Conservation (phyloP, 2,113 vertebrate species). For the Columba janthina region DNA sequence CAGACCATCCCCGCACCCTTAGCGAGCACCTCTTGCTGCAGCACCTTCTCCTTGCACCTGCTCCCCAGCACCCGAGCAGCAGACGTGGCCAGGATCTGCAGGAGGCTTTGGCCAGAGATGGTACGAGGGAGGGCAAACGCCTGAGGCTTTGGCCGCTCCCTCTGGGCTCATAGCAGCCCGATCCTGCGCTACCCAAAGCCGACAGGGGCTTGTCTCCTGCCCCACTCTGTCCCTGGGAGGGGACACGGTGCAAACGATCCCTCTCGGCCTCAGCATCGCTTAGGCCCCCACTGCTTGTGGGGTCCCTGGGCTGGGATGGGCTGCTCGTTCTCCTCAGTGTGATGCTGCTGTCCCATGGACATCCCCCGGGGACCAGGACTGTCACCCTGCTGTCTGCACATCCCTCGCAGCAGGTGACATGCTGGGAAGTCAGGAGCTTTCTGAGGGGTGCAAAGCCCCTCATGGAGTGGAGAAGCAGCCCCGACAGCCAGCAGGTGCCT, state of each 20-base stretch:
- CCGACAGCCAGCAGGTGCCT: neutral
- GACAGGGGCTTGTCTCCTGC: neutral
- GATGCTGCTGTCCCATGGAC: fast-evolving
- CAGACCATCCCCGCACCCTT: neutral
- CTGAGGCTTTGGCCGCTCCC: fast-evolving
- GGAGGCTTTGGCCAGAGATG: neutral
- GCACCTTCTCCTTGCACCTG: neutral
- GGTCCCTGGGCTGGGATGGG: neutral
- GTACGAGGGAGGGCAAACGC: neutral
- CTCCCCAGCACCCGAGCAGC: fast-evolving
- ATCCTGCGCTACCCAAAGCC: neutral
- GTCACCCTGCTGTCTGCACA: neutral
- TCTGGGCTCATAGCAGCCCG: neutral
- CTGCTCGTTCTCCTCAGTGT: fast-evolving
- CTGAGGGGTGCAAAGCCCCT: neutral
- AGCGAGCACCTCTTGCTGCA: fast-evolving
- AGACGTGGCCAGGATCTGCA: too few species aligned
- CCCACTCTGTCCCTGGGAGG: neutral
- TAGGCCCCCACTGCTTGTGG: fast-evolving
- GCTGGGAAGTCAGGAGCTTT: neutral
- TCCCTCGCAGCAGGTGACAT: neutral
- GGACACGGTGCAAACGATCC: neutral
- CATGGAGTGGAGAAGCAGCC: neutral
- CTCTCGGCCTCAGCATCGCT: neutral
- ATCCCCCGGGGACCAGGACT: fast-evolving